Evolutionary conservation across 2,888 invertebrate genomes (phyloP).

Genomic region (Bembecia ichneumoniformis): DNA sequence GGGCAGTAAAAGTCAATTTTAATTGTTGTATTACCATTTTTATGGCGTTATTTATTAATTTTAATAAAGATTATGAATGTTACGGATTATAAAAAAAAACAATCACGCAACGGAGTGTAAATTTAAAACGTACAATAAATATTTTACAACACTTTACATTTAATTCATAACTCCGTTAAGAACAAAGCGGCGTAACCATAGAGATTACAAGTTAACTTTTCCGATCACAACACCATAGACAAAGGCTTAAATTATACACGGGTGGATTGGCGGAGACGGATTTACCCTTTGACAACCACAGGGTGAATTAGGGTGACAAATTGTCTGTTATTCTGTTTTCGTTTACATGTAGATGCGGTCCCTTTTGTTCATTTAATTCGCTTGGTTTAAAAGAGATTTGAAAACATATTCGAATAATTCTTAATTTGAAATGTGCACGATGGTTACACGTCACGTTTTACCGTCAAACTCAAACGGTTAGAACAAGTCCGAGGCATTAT

Average conservation of each 20-base stretch:
- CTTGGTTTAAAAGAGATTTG: background rate
- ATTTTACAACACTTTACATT: background rate
- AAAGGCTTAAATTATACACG: constrained; percentile 64
- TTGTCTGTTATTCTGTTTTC: constrained; percentile 39
- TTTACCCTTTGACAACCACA: constrained; percentile 47
- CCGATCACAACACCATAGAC: constrained; percentile 65
- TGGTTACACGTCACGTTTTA: too few species aligned
- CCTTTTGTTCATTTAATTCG: constrained; percentile 18
- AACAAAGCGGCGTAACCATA: constrained; percentile 32
- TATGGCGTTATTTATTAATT: background rate
- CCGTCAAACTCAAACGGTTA: too few species aligned
- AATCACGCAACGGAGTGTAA: background rate
- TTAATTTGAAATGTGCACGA: too few species aligned
- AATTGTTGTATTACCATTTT: constrained; percentile 35
- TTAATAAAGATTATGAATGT: background rate
- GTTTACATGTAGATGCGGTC: constrained; percentile 4
- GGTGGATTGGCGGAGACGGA: constrained; percentile 45
- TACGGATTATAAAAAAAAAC: background rate
- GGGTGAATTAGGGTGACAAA: constrained; percentile 53
- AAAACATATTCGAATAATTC: too few species aligned
- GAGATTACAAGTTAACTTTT: constrained; percentile 68
- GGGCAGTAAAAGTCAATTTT: constrained; percentile 48
- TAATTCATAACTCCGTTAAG: background rate
- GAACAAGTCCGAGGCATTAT: too few species aligned
- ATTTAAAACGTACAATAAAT: background rate